Evolutionary conservation across 2,888 invertebrate genomes (phyloP).

Genomic region (Cataglyphis livida): DNA sequence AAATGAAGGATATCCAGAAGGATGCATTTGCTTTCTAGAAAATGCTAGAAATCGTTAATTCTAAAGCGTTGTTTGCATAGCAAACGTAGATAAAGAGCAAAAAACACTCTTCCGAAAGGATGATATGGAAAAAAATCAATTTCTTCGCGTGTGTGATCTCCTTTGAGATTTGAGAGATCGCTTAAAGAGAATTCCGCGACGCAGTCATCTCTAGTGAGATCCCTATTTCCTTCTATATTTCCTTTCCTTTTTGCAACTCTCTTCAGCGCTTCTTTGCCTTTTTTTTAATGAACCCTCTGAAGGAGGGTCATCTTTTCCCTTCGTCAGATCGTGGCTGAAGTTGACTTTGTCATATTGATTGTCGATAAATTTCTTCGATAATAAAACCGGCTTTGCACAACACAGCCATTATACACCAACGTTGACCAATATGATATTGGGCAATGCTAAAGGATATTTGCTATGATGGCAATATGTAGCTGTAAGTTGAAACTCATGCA

Average conservation of each 20-base stretch:
- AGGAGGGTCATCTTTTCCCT: slow-evolving; percentile 56
- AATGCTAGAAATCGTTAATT: slow-evolving; percentile 28
- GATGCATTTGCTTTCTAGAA: slow-evolving; percentile 12
- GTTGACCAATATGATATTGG: too few species aligned
- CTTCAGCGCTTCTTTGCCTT: background rate
- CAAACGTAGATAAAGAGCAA: slow-evolving; percentile 1
- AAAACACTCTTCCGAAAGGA: background rate
- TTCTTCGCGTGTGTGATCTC: slow-evolving; percentile 79
- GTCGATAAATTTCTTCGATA: slow-evolving; percentile 83
- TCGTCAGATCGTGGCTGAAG: slow-evolving; percentile 73
- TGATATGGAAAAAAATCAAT: slow-evolving; percentile 79
- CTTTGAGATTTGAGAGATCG: slow-evolving; percentile 77
- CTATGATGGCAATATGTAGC: too few species aligned
- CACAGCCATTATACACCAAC: too few species aligned
- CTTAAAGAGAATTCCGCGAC: slow-evolving; percentile 80
- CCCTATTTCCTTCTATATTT: background rate
- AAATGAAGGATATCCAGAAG: slow-evolving; percentile 3
- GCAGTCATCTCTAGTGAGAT: slow-evolving; percentile 52
- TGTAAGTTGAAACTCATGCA: too few species aligned
- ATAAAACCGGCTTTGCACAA: too few species aligned
- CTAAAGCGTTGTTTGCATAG: slow-evolving; percentile 29
- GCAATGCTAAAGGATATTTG: too few species aligned
- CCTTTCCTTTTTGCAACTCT: background rate
- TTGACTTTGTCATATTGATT: slow-evolving; percentile 85
- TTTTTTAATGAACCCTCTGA: slow-evolving; percentile 75